Percentiles rank a stretch among this genome's conserved stretches.
phyloP scores from a whole-genome alignment of 2,797 vertebrate species.

The Lacerta viridis region DNA sequence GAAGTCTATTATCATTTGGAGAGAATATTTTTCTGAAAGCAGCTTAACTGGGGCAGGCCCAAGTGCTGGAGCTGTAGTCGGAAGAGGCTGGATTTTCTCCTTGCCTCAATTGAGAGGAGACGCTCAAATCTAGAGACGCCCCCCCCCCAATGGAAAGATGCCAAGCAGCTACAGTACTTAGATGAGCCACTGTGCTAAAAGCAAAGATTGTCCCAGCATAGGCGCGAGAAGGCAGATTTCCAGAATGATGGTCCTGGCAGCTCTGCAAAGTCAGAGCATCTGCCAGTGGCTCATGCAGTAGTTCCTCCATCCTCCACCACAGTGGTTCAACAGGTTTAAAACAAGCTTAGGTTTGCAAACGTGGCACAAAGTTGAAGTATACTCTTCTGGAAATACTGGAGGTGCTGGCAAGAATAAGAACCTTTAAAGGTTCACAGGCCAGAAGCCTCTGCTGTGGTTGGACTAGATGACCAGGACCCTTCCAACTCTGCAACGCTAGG shows the following conservation, averaged over 20 bases:
- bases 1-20: background rate
- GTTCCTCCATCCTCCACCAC: background rate
- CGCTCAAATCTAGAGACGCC: background rate
- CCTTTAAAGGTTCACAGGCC: background rate
- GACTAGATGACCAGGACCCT: background rate
- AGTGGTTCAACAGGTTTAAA: background rate
- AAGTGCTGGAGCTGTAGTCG: too few species aligned
- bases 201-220: constrained; percentile 12
- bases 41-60: background rate
- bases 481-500: background rate
- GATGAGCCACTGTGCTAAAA: background rate
- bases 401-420: constrained; percentile 16
- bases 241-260: background rate
- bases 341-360: constrained; percentile 2
- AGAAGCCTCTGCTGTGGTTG: background rate
- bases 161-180: background rate
- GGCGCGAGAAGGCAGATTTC: background rate
- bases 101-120: background rate
- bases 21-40: background rate
- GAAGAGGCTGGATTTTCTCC: background rate
- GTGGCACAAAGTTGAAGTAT: constrained; percentile 25
- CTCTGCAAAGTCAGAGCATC: background rate
- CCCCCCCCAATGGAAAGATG: background rate
- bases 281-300: background rate
- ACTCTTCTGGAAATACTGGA: constrained; percentile 15